These are phyloP conservation scores for Zaprionus camerounensis DNA, from an alignment of 1,140 invertebrate genomes.

Conservation along the genomic window DNA sequence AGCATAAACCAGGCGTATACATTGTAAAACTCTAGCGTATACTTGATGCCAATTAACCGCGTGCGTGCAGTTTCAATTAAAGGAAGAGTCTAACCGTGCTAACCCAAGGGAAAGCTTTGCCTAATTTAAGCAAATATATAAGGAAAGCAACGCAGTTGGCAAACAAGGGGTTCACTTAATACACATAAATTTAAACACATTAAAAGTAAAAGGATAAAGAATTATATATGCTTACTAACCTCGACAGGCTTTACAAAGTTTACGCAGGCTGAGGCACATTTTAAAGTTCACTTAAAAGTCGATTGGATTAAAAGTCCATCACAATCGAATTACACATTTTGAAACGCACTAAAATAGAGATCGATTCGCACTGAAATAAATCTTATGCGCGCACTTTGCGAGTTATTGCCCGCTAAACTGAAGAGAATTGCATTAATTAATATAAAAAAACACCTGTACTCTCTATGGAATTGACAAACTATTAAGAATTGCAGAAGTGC, in stretches of 20 bases:
- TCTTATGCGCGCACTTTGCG: background rate
- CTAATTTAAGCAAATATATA: background rate
- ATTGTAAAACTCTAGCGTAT: background rate
- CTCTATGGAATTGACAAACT: too few relatives aligned
- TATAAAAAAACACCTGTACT: background rate
- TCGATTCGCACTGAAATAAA: background rate
- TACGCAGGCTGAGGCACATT: conserved; percentile 68
- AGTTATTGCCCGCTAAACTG: background rate
- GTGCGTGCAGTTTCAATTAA: conserved; percentile 36
- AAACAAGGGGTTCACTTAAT: background rate
- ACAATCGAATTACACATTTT: conserved; percentile 39
- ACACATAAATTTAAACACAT: background rate
- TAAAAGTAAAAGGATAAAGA: background rate
- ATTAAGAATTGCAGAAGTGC: background rate
- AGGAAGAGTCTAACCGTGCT: conserved; percentile 3
- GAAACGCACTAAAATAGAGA: conserved; percentile 12
- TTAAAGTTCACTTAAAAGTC: conserved; percentile 16
- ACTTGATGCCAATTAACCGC: conserved; percentile 8
- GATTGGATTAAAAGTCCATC: conserved; percentile 12
- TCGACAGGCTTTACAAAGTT: conserved; percentile 66
- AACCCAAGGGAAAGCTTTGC: conserved; percentile 3
- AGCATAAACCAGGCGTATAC: background rate
- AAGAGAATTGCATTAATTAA: background rate
- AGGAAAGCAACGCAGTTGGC: background rate
- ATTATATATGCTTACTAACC: conserved; percentile 49